Evolutionary conservation across 2,888 invertebrate genomes (phyloP), one percentile per base, ranked within the genome.

Genomic region (Plebejus argus): DNA sequence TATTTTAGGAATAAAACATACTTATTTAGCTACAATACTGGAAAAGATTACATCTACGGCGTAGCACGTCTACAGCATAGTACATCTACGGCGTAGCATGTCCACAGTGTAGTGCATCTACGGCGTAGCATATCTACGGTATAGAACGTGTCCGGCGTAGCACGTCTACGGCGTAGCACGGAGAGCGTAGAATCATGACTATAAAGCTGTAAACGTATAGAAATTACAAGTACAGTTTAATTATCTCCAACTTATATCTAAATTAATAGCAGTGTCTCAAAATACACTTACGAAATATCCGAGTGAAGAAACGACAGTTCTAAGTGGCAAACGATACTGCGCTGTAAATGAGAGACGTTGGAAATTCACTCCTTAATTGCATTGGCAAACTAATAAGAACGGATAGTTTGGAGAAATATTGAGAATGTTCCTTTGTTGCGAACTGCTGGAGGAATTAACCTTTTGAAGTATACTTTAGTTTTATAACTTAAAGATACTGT

Each of bases 291-390:
- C 66, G 28, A 66, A 66, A 76, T 61, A 76, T 53, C 23, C 76
- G 2, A 35, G 61, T 61, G 61, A 76, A 58, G 61, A 76, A 61
- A 76, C 23, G 39, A 76, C 58, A 76, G 61, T 45, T 15, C 76
- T 76, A 78, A 77, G 79, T 77, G 75, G 70, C 58, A 81, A 76
- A 35, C 80, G 76, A 80, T 80, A 80, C 76, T 83, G 81, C 79
- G 75, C 82, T 81, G 82, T 80, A 82, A 85, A 83, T 84, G 77
- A 82, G 79, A 81, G 81, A 80, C 80, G 82, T 82, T 82, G 82
- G 78, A 77, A 81, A 79, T 79, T 79, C 80, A 72, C 78, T 70
- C 77, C 77, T 77, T 77, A 71, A 77, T 77, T 77, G 77, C 77
- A 77, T 77, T 78, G 78, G 80, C 81, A 82, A 83, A 82, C 82